These are phyloP conservation scores for Parasteatoda lunata DNA, from an alignment of 2,888 invertebrate species.

Conservation along the genomic window DNA sequence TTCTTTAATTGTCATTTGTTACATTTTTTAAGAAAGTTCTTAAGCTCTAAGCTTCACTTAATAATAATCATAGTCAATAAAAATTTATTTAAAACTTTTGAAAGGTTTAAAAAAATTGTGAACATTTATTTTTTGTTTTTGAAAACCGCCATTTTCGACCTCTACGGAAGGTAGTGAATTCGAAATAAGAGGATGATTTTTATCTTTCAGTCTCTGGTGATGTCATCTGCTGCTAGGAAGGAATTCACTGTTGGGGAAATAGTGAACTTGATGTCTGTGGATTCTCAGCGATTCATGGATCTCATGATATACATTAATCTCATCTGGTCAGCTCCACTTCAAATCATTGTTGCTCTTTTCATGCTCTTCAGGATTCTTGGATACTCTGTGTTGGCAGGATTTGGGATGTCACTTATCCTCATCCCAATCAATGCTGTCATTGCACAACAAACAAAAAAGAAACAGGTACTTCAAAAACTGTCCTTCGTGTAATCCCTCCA, in stretches of 20 bases:
- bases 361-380: constrained; percentile 79
- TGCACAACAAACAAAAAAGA: constrained; percentile 85
- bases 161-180: too few species aligned
- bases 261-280: constrained; percentile 93
- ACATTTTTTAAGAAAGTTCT: too few species aligned
- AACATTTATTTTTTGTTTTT: too few species aligned
- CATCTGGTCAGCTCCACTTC: constrained; percentile 90
- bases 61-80: not conserved
- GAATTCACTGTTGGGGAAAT: constrained; percentile 90
- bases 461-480: constrained; percentile 80
- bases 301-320: constrained; percentile 88
- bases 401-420: constrained; percentile 93
- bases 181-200: not conserved
- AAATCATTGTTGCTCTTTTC: constrained; percentile 88
- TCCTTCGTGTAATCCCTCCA: too few species aligned
- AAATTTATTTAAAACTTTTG: too few species aligned
- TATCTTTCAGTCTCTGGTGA: constrained; percentile 68
- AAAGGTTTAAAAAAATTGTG: too few species aligned
- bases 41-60: too few species aligned
- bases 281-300: constrained; percentile 91
- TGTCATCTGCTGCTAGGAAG: constrained; percentile 71
- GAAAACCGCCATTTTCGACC: too few species aligned
- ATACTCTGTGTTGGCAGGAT: constrained; percentile 88
- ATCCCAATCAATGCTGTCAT: constrained; percentile 92
- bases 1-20: too few species aligned